Conservation (phyloP, 2,797 vertebrate genomes). For the Uromys caudimaculatus region DNA sequence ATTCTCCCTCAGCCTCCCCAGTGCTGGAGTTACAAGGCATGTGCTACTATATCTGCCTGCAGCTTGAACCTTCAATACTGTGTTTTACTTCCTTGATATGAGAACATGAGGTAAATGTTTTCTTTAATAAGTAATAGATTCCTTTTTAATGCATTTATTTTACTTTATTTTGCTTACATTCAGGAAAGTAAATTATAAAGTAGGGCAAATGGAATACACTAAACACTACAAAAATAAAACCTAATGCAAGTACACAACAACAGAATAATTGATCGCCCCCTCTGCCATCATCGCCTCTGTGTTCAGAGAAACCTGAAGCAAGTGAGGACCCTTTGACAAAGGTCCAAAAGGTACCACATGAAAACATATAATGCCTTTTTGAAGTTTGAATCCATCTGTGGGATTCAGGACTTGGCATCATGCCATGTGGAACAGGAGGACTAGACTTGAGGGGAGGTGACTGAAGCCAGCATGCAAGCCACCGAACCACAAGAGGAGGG, state of each 20-base stretch:
- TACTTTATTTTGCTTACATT: neutral
- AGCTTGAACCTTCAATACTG: neutral
- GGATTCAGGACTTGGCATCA: neutral
- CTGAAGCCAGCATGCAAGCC: neutral
- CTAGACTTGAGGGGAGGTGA: neutral
- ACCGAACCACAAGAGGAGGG: neutral
- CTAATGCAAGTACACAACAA: neutral
- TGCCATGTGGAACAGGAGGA: neutral
- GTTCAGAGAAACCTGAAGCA: neutral
- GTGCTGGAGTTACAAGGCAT: neutral
- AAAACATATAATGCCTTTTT: neutral
- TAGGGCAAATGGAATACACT: neutral
- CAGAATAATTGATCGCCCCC: neutral
- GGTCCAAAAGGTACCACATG: neutral
- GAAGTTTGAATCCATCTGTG: neutral
- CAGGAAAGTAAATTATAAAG: neutral
- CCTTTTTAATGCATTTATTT: neutral
- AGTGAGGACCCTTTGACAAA: neutral
- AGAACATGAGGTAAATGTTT: slow-evolving; percentile 12
- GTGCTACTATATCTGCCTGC: neutral
- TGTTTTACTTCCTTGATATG: neutral
- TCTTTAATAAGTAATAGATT: neutral
- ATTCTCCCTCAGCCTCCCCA: neutral
- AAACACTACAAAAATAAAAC: neutral
- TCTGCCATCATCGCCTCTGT: neutral